Evolutionary conservation across 2,797 vertebrate genomes (phyloP).

Genomic region (Schizothorax lantsangensis): DNA sequence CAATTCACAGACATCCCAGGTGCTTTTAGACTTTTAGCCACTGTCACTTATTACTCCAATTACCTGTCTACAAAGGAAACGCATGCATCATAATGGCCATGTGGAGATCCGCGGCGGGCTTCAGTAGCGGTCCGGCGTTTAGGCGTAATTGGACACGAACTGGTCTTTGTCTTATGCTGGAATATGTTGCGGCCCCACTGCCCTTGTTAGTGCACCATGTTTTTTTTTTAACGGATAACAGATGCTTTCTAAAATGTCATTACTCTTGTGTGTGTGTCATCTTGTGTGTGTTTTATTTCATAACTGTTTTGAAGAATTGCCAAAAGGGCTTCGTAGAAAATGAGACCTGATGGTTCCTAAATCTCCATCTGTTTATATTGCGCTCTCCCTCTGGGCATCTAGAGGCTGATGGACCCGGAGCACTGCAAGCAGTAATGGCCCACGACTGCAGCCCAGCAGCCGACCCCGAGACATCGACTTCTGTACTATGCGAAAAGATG

Average conservation of each 20-base stretch:
- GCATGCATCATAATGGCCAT: constrained; percentile 30
- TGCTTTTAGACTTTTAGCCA: constrained; percentile 46
- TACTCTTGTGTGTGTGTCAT: constrained; percentile 23
- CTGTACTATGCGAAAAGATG: constrained; percentile 1
- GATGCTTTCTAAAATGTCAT: constrained; percentile 48
- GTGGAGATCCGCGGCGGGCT: not conserved
- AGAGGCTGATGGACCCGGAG: constrained; percentile 11
- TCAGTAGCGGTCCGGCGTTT: constrained; percentile 37
- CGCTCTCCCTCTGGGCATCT: constrained; percentile 27
- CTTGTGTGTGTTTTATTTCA: constrained; percentile 20
- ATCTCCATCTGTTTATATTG: constrained; percentile 51
- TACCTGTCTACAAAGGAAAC: constrained; percentile 49
- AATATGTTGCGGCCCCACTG: constrained; percentile 45
- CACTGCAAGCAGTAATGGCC: constrained; percentile 36
- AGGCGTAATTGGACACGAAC: constrained; percentile 54
- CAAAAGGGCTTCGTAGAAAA: constrained; percentile 46
- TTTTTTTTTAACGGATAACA: constrained; percentile 31
- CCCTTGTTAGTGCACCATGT: constrained; percentile 38
- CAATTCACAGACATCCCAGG: constrained; percentile 37
- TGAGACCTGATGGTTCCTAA: constrained; percentile 51
- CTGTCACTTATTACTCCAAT: constrained; percentile 59
- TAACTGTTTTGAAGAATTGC: constrained; percentile 48
- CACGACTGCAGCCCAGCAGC: constrained; percentile 1
- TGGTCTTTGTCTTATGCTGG: constrained; percentile 38
- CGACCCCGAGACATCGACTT: constrained; percentile 19